Base-by-base conservation (phyloP, 2,888 invertebrate genomes). In the Drosophila mimica region DNA sequence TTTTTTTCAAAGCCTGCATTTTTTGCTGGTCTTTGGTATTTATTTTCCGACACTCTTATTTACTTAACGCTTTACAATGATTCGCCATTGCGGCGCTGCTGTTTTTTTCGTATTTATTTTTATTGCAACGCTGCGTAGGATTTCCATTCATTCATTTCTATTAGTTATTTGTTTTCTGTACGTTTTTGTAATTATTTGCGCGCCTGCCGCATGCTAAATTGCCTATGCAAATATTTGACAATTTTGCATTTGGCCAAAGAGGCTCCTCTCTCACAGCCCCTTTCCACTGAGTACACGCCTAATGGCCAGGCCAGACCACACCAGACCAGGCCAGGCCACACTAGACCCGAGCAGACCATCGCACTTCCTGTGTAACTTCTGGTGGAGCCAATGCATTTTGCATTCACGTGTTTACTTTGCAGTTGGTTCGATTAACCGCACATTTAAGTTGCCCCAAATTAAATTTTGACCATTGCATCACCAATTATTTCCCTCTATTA, bases 141-240 rank as follows among this genome's bases (percentile, higher is more conserved):
- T 46, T 65, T 75, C 38, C 66, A 75, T 74, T 74, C 83, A 83
- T 81, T 70, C 82, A 81, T 75, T 84, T 75, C 87, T 79, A 89
- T 82, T 89, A 89, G 89, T 83, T 85, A 83, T 86, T 87, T 87
- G 84, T 86, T 88, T 83, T 89, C 81, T 69, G 79, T 82, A 75
- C 83, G 76, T 83, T 87, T 88, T 87, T 86, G 89, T 81, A 88
- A 89, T 88, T 90, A 89, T 89, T 90, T 89, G 89, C 86, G 74
- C 82, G 83, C 76, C 74, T 75, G 82, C 81, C 85, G 83, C 79
- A 88, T 81, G 90, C 90, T 84, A 89, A 91, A 91, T 91, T 91
- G 90, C 90, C 86, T 89, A 76, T 67, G 90, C 74, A 90, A 91
- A 91, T 91, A 91, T 91, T 91, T 91, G 91, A 84, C 82, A 85